These are phyloP conservation scores for Sebastes kiyomatsui DNA, from an alignment of 2,797 vertebrate species.

Conservation along the genomic window DNA sequence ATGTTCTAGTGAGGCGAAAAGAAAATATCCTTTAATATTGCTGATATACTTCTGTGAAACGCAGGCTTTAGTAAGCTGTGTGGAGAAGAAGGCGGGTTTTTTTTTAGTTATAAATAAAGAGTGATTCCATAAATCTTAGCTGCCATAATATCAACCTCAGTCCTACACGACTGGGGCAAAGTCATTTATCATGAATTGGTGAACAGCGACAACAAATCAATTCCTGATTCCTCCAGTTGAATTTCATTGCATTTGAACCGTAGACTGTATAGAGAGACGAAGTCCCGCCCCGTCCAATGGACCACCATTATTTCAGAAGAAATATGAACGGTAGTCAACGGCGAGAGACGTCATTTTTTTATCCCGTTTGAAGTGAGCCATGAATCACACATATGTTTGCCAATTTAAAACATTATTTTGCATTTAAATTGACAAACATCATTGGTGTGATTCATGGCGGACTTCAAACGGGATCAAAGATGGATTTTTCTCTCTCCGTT, in stretches of 20 bases:
- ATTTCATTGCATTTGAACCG: conserved; percentile 56
- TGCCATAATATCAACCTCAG: conserved; percentile 66
- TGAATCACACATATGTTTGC: no score
- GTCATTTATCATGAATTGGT: conserved; percentile 60
- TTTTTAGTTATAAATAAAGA: conserved; percentile 59
- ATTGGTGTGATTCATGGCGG: no score
- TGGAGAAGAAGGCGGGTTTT: conserved; percentile 42
- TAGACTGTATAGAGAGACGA: no score
- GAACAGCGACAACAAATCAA: conserved; percentile 60
- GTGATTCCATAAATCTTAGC: conserved; percentile 67
- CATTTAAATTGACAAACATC: no score
- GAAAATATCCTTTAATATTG: conserved; percentile 53
- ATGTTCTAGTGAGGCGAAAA: conserved; percentile 9
- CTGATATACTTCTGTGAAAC: conserved; percentile 44
- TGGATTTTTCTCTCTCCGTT: no score
- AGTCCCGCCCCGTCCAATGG: no score
- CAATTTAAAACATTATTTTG: no score
- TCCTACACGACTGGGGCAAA: conserved; percentile 27
- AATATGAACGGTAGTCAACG: no score
- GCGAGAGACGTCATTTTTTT: no score
- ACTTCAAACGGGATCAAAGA: no score
- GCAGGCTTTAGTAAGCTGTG: conserved; percentile 25
- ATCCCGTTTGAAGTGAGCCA: no score
- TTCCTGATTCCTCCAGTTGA: conserved; percentile 43
- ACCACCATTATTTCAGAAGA: no score